A percentile compares a stretch with the other conserved stretches of the same genome.
phyloP scores from a whole-genome alignment of 2,797 vertebrate species.

The Eupleurogrammus muticus region DNA sequence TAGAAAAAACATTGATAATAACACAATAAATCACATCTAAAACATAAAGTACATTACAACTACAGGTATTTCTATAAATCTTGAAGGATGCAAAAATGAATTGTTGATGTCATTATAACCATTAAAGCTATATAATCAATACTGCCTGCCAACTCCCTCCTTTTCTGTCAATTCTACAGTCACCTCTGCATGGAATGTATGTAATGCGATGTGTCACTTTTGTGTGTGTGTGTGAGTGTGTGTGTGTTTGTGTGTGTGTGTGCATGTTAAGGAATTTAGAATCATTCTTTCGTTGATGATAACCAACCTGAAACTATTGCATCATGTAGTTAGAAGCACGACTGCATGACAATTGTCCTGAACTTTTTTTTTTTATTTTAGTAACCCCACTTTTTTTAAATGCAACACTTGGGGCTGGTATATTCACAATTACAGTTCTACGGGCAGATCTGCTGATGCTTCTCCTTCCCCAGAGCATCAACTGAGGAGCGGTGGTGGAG shows the following conservation, averaged over 20 bases:
- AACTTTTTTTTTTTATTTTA: background rate
- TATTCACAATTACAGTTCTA: background rate
- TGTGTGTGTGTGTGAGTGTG: background rate
- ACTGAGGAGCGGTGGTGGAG: background rate
- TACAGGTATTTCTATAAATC: too few species aligned
- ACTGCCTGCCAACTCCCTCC: too few species aligned
- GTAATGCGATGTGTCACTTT: background rate
- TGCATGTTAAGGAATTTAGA: background rate
- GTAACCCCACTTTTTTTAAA: background rate
- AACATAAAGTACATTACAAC: too few species aligned
- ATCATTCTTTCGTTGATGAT: background rate
- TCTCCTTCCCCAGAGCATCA: slow-evolving; percentile 1
- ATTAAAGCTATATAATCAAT: too few species aligned
- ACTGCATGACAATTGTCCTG: background rate
- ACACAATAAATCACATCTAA: too few species aligned
- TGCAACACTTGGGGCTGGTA: background rate
- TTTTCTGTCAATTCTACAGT: background rate
- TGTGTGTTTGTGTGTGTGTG: background rate
- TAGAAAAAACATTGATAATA: too few species aligned
- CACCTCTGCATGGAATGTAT: background rate
- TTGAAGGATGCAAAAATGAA: too few species aligned
- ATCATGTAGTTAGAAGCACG: background rate
- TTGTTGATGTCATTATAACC: too few species aligned
- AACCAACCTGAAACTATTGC: slow-evolving; percentile 33
- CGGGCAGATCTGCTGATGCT: background rate